Conservation (phyloP, 2,113 vertebrate genomes). For the Nerophis lumbriciformis region DNA sequence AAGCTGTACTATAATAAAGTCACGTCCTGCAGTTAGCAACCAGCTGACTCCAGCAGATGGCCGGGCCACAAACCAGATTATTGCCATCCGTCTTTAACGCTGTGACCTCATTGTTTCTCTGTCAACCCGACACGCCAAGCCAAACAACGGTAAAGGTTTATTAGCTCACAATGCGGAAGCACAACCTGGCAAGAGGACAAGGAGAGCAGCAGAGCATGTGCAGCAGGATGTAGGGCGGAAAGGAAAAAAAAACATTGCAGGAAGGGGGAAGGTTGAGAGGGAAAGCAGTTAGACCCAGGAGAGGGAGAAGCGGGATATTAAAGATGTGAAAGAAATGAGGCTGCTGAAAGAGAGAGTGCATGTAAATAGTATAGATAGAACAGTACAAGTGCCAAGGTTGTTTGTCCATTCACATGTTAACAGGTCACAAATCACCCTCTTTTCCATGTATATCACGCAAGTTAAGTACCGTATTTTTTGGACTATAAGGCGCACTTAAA, state of each 20-base stretch:
- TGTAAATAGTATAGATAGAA: background rate
- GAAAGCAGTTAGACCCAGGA: conserved; percentile 1
- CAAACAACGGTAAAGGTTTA: conserved; percentile 35
- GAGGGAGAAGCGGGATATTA: conserved; percentile 7
- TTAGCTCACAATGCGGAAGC: conserved; percentile 44
- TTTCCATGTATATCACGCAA: no score
- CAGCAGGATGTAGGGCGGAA: background rate
- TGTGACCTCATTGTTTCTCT: conserved; percentile 60
- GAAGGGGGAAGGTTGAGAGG: background rate
- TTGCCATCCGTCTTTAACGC: conserved; percentile 56
- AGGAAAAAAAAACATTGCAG: background rate
- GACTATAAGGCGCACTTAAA: no score
- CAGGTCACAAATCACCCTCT: no score
- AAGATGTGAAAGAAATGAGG: background rate
- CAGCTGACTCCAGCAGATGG: conserved; percentile 70
- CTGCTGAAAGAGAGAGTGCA: background rate
- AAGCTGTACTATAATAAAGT: conserved; percentile 44
- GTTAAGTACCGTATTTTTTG: no score
- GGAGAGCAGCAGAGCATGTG: conserved; percentile 7
- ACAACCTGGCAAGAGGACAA: conserved; percentile 10
- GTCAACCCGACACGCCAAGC: conserved; percentile 24
- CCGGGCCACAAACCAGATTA: conserved; percentile 61
- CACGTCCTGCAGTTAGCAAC: conserved; percentile 46
- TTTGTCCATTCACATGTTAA: background rate
- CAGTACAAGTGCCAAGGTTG: background rate